A percentile compares a stretch with the other conserved stretches of the same genome.
phyloP scores from a whole-genome alignment of 2,797 vertebrate genomes.

The Zalophus californianus region DNA sequence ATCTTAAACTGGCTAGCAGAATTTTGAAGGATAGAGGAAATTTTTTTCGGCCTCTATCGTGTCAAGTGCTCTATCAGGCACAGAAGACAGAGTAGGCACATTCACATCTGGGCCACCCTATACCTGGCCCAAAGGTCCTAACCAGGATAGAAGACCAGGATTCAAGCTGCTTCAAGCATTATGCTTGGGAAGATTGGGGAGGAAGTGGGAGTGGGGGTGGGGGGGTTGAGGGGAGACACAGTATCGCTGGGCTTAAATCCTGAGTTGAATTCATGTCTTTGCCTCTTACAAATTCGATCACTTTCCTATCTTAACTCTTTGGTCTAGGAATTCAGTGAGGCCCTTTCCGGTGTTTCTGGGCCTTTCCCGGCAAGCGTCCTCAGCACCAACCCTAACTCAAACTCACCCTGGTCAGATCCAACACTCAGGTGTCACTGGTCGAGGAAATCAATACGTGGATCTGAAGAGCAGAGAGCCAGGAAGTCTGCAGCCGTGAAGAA shows the following conservation, averaged over 20 bases:
- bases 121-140: neutral
- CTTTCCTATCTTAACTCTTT: neutral
- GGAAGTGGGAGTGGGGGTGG: neutral
- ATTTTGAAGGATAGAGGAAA: neutral
- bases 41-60: neutral
- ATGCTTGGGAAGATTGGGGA: neutral
- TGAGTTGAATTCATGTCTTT: neutral
- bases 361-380: neutral
- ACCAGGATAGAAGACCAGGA: neutral
- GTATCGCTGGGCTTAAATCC: neutral
- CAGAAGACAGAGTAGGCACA: neutral
- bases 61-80: neutral
- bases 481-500: neutral
- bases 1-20: neutral
- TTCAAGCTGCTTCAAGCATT: neutral
- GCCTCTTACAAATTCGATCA: neutral
- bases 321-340: neutral
- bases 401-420: constrained; percentile 44
- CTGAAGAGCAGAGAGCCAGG: neutral
- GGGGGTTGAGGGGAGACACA: neutral
- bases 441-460: neutral
- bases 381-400: neutral
- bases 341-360: neutral
- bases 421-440: neutral
- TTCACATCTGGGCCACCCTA: neutral